Conservation (phyloP, 2,888 invertebrate genomes). For the Lagria hirta region DNA sequence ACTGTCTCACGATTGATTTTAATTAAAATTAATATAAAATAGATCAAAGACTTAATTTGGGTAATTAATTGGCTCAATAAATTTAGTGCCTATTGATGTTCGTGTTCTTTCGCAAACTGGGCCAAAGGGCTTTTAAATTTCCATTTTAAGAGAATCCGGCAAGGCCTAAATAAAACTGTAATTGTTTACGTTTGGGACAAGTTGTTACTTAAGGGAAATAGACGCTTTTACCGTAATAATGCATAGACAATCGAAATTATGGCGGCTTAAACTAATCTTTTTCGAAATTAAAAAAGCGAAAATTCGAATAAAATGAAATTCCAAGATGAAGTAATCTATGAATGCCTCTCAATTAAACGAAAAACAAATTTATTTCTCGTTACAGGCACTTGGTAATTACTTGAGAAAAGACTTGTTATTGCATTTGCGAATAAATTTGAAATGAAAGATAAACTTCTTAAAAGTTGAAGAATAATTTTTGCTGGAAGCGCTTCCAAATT, state of each 20-base stretch:
- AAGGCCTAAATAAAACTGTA: conserved; percentile 33
- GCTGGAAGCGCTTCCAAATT: conserved; percentile 20
- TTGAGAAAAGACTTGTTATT: conserved; percentile 27
- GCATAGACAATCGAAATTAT: conserved; percentile 20
- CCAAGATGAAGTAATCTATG: conserved; percentile 18
- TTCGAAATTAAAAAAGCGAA: too few relatives aligned
- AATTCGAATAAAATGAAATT: too few relatives aligned
- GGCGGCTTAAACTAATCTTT: too few relatives aligned
- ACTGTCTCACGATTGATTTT: too few relatives aligned
- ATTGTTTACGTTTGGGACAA: conserved; percentile 36
- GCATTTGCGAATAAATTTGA: conserved; percentile 27
- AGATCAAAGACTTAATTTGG: too few relatives aligned
- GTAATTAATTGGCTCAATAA: too few relatives aligned
- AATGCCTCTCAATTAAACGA: conserved; percentile 24
- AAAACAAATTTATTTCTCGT: conserved; percentile 30
- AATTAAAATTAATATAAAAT: too few relatives aligned
- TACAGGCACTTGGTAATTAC: conserved; percentile 25
- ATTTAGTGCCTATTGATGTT: too few relatives aligned
- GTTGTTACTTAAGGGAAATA: conserved; percentile 40
- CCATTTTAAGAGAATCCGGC: conserved; percentile 26
- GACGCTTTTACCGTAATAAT: conserved; percentile 29
- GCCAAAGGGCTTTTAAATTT: conserved; percentile 25
- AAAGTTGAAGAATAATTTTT: conserved; percentile 27
- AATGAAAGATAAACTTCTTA: conserved; percentile 29
- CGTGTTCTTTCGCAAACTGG: too few relatives aligned